Evolutionary conservation across 2,113 vertebrate species (phyloP).

Genomic region (Platichthys stellatus): DNA sequence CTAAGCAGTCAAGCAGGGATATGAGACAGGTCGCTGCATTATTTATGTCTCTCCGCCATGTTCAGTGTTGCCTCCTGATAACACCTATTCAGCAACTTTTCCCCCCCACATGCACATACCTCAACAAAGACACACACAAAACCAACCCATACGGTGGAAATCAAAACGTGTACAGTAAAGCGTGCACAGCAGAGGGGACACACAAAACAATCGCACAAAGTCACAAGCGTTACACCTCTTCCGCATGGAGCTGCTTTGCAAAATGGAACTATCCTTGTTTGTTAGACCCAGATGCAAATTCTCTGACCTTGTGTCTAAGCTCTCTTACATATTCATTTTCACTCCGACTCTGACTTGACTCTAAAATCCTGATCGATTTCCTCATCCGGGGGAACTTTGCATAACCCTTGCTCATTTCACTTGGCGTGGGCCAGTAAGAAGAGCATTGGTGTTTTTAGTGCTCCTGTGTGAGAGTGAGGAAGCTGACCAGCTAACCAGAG

Average conservation of each 20-base stretch:
- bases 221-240: not conserved
- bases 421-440: slow-evolving; percentile 13
- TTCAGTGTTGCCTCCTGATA: slow-evolving; percentile 73
- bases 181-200: slow-evolving; percentile 2
- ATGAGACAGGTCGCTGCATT: slow-evolving; percentile 76
- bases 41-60: slow-evolving; percentile 72
- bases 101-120: slow-evolving; percentile 33
- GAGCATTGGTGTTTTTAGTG: slow-evolving; percentile 28
- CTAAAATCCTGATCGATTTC: slow-evolving; percentile 32
- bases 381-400: slow-evolving; percentile 26
- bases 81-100: slow-evolving; percentile 74
- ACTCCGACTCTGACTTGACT: slow-evolving; percentile 37
- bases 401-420: slow-evolving; percentile 30
- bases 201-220: not conserved
- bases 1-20: slow-evolving; percentile 73
- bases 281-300: slow-evolving; percentile 66
- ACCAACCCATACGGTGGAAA: slow-evolving; percentile 5
- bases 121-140: slow-evolving; percentile 29
- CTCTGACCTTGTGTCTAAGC: slow-evolving; percentile 54
- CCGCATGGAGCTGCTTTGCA: slow-evolving; percentile 11
- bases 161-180: slow-evolving; percentile 7
- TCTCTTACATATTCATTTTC: slow-evolving; percentile 35
- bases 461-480: slow-evolving; percentile 13
- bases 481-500: slow-evolving; percentile 12
- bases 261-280: slow-evolving; percentile 55